Conservation (phyloP, 1,140 invertebrate species). For the Zophobas morio region DNA sequence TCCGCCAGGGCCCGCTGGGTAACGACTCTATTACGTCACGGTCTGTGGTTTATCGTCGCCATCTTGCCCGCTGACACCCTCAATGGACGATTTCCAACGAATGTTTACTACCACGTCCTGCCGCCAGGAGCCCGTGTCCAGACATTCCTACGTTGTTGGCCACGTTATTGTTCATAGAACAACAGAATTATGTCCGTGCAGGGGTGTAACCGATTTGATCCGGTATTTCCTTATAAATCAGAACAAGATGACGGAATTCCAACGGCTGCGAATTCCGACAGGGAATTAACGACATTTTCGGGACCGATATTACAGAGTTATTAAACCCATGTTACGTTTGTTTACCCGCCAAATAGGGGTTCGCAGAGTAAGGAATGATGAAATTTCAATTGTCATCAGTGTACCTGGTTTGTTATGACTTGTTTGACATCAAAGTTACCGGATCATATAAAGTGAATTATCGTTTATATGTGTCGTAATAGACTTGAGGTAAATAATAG, state of each 20-base stretch:
- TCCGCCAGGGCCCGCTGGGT: constrained; percentile 47
- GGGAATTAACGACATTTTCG: constrained; percentile 27
- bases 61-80: constrained; percentile 47
- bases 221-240: constrained; percentile 35
- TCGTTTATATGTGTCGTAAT: constrained; percentile 1
- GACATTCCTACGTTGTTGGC: constrained; percentile 10
- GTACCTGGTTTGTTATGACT: constrained; percentile 1
- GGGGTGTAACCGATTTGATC: constrained; percentile 4
- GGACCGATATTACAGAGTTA: constrained; percentile 16
- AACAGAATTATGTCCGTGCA: constrained; percentile 20
- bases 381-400: constrained; percentile 15
- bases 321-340: constrained; percentile 15
- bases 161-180: constrained; percentile 27
- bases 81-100: constrained; percentile 15
- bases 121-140: constrained; percentile 22
- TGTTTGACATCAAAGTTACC: neutral
- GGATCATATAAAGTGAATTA: neutral
- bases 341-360: constrained; percentile 11
- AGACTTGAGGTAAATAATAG: neutral
- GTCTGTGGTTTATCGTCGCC: constrained; percentile 56
- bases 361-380: neutral
- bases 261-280: constrained; percentile 8
- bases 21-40: constrained; percentile 58
- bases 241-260: neutral
- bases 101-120: constrained; percentile 4